Conservation (phyloP, 1,140 invertebrate genomes). For the Euschistus heros region DNA sequence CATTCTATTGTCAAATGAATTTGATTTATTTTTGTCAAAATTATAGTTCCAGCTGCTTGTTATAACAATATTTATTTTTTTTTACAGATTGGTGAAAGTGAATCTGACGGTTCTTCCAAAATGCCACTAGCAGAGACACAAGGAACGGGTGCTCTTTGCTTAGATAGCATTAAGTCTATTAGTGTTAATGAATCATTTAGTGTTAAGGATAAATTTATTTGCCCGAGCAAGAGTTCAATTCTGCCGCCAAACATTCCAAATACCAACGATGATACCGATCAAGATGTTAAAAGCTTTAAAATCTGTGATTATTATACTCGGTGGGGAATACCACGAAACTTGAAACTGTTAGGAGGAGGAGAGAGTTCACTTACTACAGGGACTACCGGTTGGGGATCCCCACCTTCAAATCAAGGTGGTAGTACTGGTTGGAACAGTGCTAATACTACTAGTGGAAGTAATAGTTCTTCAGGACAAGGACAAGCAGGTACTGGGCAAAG, state of each 20-base stretch:
- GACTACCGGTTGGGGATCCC: slow-evolving; percentile 60
- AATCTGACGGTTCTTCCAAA: slow-evolving; percentile 24
- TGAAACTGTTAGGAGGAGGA: slow-evolving; percentile 61
- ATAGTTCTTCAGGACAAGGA: slow-evolving; percentile 2
- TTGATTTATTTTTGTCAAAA: background rate
- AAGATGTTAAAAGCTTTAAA: slow-evolving; percentile 27
- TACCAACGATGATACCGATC: slow-evolving; percentile 43
- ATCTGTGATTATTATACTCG: slow-evolving; percentile 33
- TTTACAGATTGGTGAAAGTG: slow-evolving; percentile 24
- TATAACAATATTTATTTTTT: background rate
- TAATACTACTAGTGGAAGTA: slow-evolving; percentile 39
- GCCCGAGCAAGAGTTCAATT: slow-evolving; percentile 43
- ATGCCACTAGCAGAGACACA: slow-evolving; percentile 21
- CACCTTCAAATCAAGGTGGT: slow-evolving; percentile 42
- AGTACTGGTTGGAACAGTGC: slow-evolving; percentile 37
- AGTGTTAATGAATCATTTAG: slow-evolving; percentile 33
- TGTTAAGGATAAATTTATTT: slow-evolving; percentile 30
- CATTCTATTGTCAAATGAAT: background rate
- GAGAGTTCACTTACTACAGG: slow-evolving; percentile 65
- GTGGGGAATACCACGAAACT: slow-evolving; percentile 47
- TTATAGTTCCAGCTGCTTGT: background rate
- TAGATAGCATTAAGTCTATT: slow-evolving; percentile 27
- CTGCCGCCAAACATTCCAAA: slow-evolving; percentile 47
- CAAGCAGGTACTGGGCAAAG: slow-evolving; percentile 13
- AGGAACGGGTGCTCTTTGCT: slow-evolving; percentile 26